Conservation (phyloP, 2,113 vertebrate genomes). For the Nesogale talazaci region DNA sequence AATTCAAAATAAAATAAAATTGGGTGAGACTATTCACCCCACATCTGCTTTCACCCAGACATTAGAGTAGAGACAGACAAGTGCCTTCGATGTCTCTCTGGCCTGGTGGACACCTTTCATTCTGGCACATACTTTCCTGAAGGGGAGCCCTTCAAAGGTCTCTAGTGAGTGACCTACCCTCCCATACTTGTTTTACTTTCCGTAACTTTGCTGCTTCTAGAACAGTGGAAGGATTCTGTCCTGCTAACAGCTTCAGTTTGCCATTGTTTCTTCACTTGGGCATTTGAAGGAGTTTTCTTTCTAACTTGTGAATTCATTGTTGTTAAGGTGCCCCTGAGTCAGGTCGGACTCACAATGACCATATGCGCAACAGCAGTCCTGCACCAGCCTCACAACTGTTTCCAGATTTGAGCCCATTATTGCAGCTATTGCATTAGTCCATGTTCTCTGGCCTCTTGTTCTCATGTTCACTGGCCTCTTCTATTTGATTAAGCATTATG, state of each 20-base stretch:
- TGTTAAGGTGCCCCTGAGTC: too few relatives aligned
- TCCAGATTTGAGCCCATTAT: too few relatives aligned
- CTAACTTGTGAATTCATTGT: not conserved
- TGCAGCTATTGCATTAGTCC: too few relatives aligned
- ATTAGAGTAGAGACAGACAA: not conserved
- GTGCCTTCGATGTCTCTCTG: not conserved
- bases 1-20: too few relatives aligned
- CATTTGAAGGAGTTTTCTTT: not conserved
- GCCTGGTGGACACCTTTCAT: not conserved
- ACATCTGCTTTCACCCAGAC: not conserved
- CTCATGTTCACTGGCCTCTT: too few relatives aligned
- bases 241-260: not conserved
- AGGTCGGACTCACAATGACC: too few relatives aligned
- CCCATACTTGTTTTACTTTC: not conserved
- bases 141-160: not conserved
- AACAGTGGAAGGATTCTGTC: not conserved
- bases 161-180: not conserved
- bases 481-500: too few relatives aligned
- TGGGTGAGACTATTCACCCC: not conserved
- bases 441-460: too few relatives aligned
- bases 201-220: not conserved
- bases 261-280: not conserved
- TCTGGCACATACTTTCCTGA: not conserved
- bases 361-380: too few relatives aligned
- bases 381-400: too few relatives aligned